Evolutionary conservation across 2,113 vertebrate genomes (phyloP).

Genomic region (Paedocypris sp.): DNA sequence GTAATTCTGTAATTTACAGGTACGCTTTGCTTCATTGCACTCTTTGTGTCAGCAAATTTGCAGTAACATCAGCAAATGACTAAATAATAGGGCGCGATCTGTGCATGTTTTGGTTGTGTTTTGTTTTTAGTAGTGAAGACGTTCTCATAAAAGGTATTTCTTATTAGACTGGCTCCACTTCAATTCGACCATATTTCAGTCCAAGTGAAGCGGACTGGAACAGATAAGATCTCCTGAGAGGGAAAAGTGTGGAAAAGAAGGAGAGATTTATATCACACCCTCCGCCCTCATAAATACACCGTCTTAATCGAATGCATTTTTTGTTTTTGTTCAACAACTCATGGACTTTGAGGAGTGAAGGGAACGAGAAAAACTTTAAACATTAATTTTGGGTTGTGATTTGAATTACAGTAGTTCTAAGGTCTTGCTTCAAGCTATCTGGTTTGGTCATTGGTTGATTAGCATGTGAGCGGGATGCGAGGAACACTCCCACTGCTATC

Average conservation of each 20-base stretch:
- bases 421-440: not conserved
- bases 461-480: slow-evolving; percentile 23
- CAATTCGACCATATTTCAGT: not conserved
- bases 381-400: no score
- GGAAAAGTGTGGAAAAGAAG: not conserved
- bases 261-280: not conserved
- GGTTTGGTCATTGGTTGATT: not conserved
- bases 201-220: not conserved
- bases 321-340: not conserved
- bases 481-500: slow-evolving; percentile 29
- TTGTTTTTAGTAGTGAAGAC: no score
- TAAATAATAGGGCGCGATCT: no score
- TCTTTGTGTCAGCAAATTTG: no score
- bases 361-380: not conserved
- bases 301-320: not conserved
- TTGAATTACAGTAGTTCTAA: no score
- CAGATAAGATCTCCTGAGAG: not conserved
- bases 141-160: not conserved
- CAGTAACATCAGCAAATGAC: no score
- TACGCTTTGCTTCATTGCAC: no score
- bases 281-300: not conserved
- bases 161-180: no score
- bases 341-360: not conserved
- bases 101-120: no score
- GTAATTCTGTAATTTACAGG: no score